Percentiles rank a stretch among this genome's conserved stretches.
phyloP scores from a whole-genome alignment of 2,797 vertebrate genomes.

The Mus spretus region DNA sequence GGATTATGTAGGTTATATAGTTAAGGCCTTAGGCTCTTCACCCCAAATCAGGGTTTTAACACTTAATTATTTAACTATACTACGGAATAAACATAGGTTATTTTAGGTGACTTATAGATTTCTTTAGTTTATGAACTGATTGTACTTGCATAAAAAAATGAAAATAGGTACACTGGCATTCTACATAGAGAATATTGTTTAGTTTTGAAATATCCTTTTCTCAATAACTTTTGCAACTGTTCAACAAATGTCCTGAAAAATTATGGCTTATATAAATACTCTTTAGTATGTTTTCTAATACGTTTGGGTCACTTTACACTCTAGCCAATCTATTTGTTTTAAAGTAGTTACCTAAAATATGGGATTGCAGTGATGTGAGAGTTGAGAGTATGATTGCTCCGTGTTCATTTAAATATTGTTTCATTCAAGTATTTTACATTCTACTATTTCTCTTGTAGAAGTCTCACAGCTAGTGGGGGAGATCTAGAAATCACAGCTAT shows the following conservation, averaged over 20 bases:
- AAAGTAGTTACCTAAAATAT: conserved; percentile 54
- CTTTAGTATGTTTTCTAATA: conserved; percentile 46
- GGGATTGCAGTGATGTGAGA: background rate
- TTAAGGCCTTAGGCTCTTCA: conserved; percentile 10
- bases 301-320: conserved; percentile 50
- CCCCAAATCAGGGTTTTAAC: conserved; percentile 46
- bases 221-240: conserved; percentile 42
- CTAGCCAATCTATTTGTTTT: conserved; percentile 3
- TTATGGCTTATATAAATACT: background rate
- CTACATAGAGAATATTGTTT: conserved; percentile 19
- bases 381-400: background rate
- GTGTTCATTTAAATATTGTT: conserved; percentile 59
- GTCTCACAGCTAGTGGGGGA: background rate
- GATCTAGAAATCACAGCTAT: conserved; percentile 27
- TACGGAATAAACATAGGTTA: conserved; percentile 1
- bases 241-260: conserved; percentile 68
- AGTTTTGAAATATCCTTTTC: conserved; percentile 64
- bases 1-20: background rate
- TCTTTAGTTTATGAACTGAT: conserved; percentile 50
- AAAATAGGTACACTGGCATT: conserved; percentile 56
- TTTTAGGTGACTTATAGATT: conserved; percentile 50
- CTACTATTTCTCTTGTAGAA: conserved; percentile 59
- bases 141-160: conserved; percentile 45
- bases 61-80: background rate
- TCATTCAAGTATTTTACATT: conserved; percentile 38